Base-by-base conservation (phyloP, 1,140 invertebrate genomes). In the Drosophila serrata region DNA sequence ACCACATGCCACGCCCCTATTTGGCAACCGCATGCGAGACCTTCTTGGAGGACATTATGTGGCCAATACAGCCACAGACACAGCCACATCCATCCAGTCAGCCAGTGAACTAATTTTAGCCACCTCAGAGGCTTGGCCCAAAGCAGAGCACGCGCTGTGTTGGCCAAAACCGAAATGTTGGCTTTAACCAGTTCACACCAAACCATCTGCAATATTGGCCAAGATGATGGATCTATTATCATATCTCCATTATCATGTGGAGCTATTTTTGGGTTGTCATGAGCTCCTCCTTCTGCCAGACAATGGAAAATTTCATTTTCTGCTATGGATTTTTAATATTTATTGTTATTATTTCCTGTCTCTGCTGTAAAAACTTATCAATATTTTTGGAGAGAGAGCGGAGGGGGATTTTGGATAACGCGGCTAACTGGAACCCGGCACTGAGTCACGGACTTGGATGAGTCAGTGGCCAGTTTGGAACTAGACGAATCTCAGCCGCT, bases 401-500 rank as follows among this genome's bases (percentile, higher is more conserved):
- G 19, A 13, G 55, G 40, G 40, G 40, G 2, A 39, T 29, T 69
- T 46, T 12, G 31, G 63, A 33, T 33, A 17, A 19, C 11, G 43
- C 24, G 9, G 39, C 27, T 29, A 37, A 39, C 63, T 68, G 46
- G 64, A 69, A 56, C 67, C 48, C 48, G 63, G 17, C 33, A 19
- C 67, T 73, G 69, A 73, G 67, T 73, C 69, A 73, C 43, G 29
- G 27, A 35, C 19, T 22, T 13, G 19, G 27, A 42, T 73, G 69
- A 73, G 67, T 73, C 68, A 75, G 40, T 77, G 69, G 53, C 73
- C 68, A 62, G 77, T 65, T 72, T 77, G 55, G 69, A 85, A 85
- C 82, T 87, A 86, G 82, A 82, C 82, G 64, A 87, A 87, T 72
- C 82, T 72, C 67, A 86, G 72, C 46, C 72, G 45, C 45, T 33